Base-by-base conservation (phyloP, 1,140 invertebrate species). In the Diorhabda carinulata region DNA sequence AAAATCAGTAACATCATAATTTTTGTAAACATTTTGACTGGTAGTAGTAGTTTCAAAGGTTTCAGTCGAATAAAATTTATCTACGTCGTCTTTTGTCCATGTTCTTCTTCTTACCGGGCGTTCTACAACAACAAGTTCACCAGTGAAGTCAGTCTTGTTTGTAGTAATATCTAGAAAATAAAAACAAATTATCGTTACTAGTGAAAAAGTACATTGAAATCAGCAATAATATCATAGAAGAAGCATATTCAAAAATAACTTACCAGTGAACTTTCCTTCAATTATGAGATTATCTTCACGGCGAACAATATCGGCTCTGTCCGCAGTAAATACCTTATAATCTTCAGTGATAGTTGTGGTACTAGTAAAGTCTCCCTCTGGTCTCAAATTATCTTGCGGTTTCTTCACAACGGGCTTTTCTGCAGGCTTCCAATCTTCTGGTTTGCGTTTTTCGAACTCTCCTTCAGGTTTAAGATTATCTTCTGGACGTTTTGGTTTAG, bases 11-110 rank as follows among this genome's bases (percentile, higher is more conserved):
- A 67, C 81, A 72, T 85, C 80, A 69, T 82, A 83, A 8, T 78
- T 83, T 77, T 81, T 84, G 70, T 85, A 87, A 68, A 85, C 82
- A 71, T 88, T 84, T 78, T 86, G 84, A n/a, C 82, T 82, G 25
- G 84, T 87, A 47, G 86, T 87, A 45, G 82, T 80, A 59, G 79
- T 80, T 76, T 84, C 81, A 62, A 82, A 77, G 66, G 83, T 80
- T 69, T 86, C 82, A 3, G 85, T 87, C 10, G 86, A 84, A 76
- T 88, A 88, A 72, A 87, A 88, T 77, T 86, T 87, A 65, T 87
- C 87, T 64, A 87, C 86, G 79, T 88, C 88, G 82, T 87, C 87
- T 80, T 88, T 90, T 10, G 88, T 90, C 87, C 87, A 90, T 3
- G 88, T 90, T 64, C 87, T 78, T 73, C 88, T 80, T 73, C 92